Base-by-base conservation (phyloP, 2,797 vertebrate species). In the Vireo griseus region DNA sequence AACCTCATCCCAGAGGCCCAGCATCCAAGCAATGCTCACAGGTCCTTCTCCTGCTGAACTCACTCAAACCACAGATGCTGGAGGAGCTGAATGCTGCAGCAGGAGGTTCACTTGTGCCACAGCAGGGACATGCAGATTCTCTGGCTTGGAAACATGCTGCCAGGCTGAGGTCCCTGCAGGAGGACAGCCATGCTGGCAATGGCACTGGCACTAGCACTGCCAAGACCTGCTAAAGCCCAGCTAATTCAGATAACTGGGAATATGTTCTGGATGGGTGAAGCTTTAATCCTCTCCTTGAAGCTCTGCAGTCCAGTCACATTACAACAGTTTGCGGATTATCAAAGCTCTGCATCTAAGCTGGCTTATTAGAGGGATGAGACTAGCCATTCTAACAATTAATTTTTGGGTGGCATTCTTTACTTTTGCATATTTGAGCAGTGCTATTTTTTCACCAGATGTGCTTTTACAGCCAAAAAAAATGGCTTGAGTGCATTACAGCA, bases 401-500 rank as follows among this genome's bases (percentile, higher is more conserved):
- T 83, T 83, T 22, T 5, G 29, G 57, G 59, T 44, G 57, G 48
- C 22, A 47, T 8, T 61, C 40, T 59, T 88, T 58, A 31, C 11
- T 78, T 67, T 72, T 58, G 40, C 50, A 22, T 40, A 59, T 52
- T 37, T 52, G 14, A 75, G 50, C 13, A 55, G 68, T 61, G 83
- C 65, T 88, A 4, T 45, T 76, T 94, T 96, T 93, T 48, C 91
- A 90, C 59, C 89, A 74, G 35, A 57, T 80, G 80, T 3, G 72
- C 37, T 89, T 95, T 85, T 92, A 78, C 75, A 74, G 75, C 39
- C 9, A 79, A 91, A 97, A 91, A 40, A 95, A 89, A 94, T 10
- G 45, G 91, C 74, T 95, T 20, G 11, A 96, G 93, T 78, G 83
- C 84, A 88, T 55, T 77, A 96, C 76, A 95, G 86, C 92, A 95